A percentile compares a stretch with the other conserved stretches of the same genome.
phyloP scores from a whole-genome alignment of 2,888 invertebrate species.

The Acronicta alni region DNA sequence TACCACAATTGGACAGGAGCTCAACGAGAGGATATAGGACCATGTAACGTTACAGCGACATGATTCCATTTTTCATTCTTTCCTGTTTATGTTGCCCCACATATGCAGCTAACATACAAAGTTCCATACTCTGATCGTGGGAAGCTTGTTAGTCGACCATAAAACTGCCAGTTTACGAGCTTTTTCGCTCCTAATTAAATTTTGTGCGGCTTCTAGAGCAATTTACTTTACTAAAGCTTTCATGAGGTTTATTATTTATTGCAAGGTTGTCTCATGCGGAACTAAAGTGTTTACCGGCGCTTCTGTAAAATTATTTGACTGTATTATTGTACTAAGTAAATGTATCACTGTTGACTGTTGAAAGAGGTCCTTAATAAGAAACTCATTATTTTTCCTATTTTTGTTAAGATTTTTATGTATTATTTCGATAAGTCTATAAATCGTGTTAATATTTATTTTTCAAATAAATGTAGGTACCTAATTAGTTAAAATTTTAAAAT shows the following conservation, averaged over 20 bases:
- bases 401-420: too few relatives aligned
- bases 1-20: slow-evolving; percentile 5
- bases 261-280: slow-evolving; percentile 5
- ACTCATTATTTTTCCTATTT: too few relatives aligned
- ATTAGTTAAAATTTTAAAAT: too few relatives aligned
- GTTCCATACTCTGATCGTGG: slow-evolving; percentile 13
- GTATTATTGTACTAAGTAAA: too few relatives aligned
- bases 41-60: slow-evolving; percentile 15
- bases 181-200: slow-evolving; percentile 55
- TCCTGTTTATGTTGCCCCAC: slow-evolving; percentile 10
- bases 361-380: too few relatives aligned
- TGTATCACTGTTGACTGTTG: too few relatives aligned
- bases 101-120: slow-evolving; percentile 22
- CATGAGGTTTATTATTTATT: slow-evolving; percentile 37
- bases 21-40: slow-evolving; percentile 14
- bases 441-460: too few relatives aligned
- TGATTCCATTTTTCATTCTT: slow-evolving; percentile 34
- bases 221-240: slow-evolving; percentile 33
- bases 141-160: slow-evolving; percentile 40
- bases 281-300: slow-evolving; percentile 1
- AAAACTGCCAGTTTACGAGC: slow-evolving; percentile 47
- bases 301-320: neutral
- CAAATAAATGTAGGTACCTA: too few relatives aligned
- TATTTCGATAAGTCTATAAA: too few relatives aligned
- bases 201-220: slow-evolving; percentile 35